Conservation (phyloP, 2,797 vertebrate species). For the Alcedo quadribrachys region DNA sequence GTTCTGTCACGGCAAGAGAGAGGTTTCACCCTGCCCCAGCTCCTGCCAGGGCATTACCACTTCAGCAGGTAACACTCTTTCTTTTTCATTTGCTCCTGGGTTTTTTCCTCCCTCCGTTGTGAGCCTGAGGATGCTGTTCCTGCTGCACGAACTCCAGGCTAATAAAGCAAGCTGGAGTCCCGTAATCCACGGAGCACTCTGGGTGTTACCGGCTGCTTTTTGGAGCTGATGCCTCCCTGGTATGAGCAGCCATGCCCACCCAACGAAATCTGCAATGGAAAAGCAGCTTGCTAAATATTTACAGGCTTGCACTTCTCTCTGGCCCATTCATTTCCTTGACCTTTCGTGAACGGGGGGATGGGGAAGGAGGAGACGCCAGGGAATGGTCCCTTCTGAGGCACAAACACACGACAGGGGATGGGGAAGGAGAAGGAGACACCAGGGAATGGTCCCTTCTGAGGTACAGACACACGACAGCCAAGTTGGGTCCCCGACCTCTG, state of each 20-base stretch:
- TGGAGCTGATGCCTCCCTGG: slow-evolving; percentile 50
- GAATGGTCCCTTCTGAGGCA: slow-evolving; percentile 16
- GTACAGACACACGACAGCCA: not conserved
- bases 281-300: slow-evolving; percentile 71
- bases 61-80: not conserved
- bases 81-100: not conserved
- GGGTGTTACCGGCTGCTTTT: slow-evolving; percentile 45
- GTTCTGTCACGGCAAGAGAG: not conserved
- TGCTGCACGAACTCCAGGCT: slow-evolving; percentile 54
- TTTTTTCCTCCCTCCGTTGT: not conserved
- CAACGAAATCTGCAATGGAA: slow-evolving; percentile 71
- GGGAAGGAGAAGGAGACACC: not conserved
- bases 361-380: slow-evolving; percentile 8
- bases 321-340: slow-evolving; percentile 73
- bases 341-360: slow-evolving; percentile 46
- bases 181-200: slow-evolving; percentile 56
- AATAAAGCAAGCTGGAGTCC: slow-evolving; percentile 41
- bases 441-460: not conserved
- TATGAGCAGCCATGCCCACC: slow-evolving; percentile 45
- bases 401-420: not conserved
- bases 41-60: not conserved
- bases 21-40: not conserved
- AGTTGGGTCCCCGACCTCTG: not conserved
- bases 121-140: not conserved
- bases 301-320: slow-evolving; percentile 46